Evolutionary conservation across 1,140 invertebrate genomes (phyloP), one percentile per base, ranked within the genome.

Genomic region (Triops cancriformis): DNA sequence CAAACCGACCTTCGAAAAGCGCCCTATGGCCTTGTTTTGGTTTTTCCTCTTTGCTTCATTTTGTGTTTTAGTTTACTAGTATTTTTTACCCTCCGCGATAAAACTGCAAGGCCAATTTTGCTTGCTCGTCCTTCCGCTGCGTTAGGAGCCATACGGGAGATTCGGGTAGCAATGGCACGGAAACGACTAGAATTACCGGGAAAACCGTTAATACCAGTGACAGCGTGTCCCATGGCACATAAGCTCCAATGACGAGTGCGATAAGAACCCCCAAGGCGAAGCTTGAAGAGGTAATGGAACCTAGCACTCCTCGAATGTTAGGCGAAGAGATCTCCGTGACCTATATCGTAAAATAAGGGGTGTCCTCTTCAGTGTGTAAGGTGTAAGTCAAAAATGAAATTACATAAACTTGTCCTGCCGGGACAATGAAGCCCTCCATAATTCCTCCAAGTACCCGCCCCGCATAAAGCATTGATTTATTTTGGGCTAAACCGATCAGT

Each of bases 191-290:
- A 1, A 89, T 26, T 0, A 89, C 80, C 0, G 90, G 90, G 51
- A 91, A 81, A 0, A 87, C 79, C 1, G 89, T 84, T 79, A 90
- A 90, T 0, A 88, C 83, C 78, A 91, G 88, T 79, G 91, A 90
- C 14, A 93, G 86, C 1, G 84, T 85, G 43, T 84, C 82, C 84
- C 95, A 94, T 0, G 86, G 85, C 0, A 92, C 86, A 81, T 86
- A 91, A 0, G 93, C 89, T 0, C 94, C 95, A 43, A 94, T 86
- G 0, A 86, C 82, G 82, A 94, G 96, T 0, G 91, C 87, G 42
- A 91, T 88, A 0, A 96, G 83, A 79, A 95, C 90, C 9, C 95
- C 95, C 18, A 31, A 1, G 9, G 74, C 12, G 9, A 74, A 37
- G 28, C 12, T 31, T 7, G 41, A 12, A n/a, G 27, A 27, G 2